Base-by-base conservation (phyloP, 2,888 invertebrate species). In the Microplitis deprimator region DNA sequence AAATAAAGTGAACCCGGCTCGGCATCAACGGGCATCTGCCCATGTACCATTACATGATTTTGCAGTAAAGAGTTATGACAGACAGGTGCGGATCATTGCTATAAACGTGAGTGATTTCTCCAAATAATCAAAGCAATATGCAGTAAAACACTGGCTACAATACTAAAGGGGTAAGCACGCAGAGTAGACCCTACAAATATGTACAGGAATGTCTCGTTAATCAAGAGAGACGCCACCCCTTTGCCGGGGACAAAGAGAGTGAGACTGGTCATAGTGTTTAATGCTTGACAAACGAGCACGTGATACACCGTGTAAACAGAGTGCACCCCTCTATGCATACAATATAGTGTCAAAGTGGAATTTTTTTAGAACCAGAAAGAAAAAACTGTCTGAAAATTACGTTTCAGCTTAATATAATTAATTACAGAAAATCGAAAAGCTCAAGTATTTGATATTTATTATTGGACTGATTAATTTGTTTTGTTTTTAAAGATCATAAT, bases 261-360 rank as follows among this genome's bases (percentile, higher is more conserved):
- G 81, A 77, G 78, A 73, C 50, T 40, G 74, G 71, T 73, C 62
- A 72, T 41, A 83, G 79, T 81, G 85, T 88, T 89, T 88, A 88
- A 86, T 85, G 83, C 80, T 86, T 89, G 88, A 89, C 88, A 88
- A 88, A 89, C 87, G 88, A 85, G 83, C 84, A 81, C 72, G 82
- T 81, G 81, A 82, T 61, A 16, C 60, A 20, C 38, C 79, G 82
- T 84, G 84, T 85, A 85, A 86, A 86, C 86, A 86, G 83, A 80
- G 82, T 79, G 82, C 83, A 78, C 80, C 78, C 68, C 76, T 69
- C 71, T 67, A 68, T 67, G 68, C 68, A 68, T 73, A 68, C 17
- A 77, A 68, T 41, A 65, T 68, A 60, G 64, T 38, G 68, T 16
- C 20, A 64, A 71, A 17, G 80, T 75, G 79, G 75, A 81, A 81